phyloP scores from a whole-genome alignment of 2,113 vertebrate genomes.

The Pelmatolapia mariae region DNA sequence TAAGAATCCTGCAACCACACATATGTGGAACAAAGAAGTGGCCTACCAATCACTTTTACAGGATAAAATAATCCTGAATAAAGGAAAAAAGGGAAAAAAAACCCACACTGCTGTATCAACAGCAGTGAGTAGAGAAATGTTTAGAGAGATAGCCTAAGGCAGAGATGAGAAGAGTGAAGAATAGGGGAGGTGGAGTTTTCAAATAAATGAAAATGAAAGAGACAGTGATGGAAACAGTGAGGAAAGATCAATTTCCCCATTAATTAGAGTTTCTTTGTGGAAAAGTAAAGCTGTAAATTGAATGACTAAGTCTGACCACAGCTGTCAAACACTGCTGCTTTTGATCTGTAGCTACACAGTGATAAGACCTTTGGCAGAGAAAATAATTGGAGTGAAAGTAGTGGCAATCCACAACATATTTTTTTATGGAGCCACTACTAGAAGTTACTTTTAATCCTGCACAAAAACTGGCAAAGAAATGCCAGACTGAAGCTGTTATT shows the following conservation, averaged over 20 bases:
- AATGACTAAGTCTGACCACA: not conserved
- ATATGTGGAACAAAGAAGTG: not conserved
- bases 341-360: not conserved
- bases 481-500: not conserved
- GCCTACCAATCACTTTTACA: not conserved
- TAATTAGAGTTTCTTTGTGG: not conserved
- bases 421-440: not conserved
- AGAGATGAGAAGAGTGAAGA: not conserved
- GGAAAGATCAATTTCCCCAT: not conserved
- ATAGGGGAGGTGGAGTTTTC: not conserved
- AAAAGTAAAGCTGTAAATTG: not conserved
- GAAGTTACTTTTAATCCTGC: not conserved
- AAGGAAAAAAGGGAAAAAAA: accelerated
- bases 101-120: not conserved
- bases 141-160: not conserved
- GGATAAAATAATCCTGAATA: not conserved
- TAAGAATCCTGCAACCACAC: not conserved
- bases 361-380: not conserved
- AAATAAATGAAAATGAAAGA: not conserved
- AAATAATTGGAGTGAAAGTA: not conserved
- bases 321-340: not conserved
- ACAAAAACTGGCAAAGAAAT: not conserved
- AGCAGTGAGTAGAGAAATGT: not conserved
- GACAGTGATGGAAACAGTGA: not conserved
- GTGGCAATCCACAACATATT: not conserved